Base-by-base conservation (phyloP, 2,888 invertebrate species). In the Spialia ferax region DNA sequence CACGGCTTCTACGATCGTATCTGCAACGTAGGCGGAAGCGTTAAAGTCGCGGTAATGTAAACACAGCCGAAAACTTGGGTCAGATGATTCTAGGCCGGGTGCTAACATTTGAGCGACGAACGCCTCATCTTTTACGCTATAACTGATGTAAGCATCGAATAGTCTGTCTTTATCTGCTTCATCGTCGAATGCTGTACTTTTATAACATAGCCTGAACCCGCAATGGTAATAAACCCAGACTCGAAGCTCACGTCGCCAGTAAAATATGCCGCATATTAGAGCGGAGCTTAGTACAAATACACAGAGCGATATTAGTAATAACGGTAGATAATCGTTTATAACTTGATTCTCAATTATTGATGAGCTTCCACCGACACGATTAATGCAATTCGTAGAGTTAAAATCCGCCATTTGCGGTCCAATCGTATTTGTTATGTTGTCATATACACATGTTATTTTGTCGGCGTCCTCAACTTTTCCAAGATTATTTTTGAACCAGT, bases 121-220 rank as follows among this genome's bases (percentile, higher is more conserved):
- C 60, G 96, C 96, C 83, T 98, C 98, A 88, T 99, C 99, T 88
- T 98, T 97, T 70, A 97, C 96, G 84, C 98, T 98, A 93, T 99
- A 99, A 79, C 98, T 97, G 75, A 99, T 96, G 92, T 99, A 99
- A 64, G 98, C 99, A 90, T 99, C 99, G 88, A 98, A 99, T 59
- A 98, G 95, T 76, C 97, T 96, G 88, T 97, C 97, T 89, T 96
- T 96, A 86, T 97, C 96, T 79, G 96, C 96, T 87, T 96, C 96
- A 79, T 97, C 97, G 80, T 97, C 96, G 75, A 97, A 97, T 26
- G 95, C 95, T 6, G 96, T 96, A 32, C 97, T 96, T 87, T 97
- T 97, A 89, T 98, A 97, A 88, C 98, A 98, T 93, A 97, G 96
- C 80, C 97, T 95, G 70, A 98, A 94, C 63, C 98, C 97, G 87